phyloP scores from a whole-genome alignment of 2,113 vertebrate genomes.

The Pantherophis guttatus region DNA sequence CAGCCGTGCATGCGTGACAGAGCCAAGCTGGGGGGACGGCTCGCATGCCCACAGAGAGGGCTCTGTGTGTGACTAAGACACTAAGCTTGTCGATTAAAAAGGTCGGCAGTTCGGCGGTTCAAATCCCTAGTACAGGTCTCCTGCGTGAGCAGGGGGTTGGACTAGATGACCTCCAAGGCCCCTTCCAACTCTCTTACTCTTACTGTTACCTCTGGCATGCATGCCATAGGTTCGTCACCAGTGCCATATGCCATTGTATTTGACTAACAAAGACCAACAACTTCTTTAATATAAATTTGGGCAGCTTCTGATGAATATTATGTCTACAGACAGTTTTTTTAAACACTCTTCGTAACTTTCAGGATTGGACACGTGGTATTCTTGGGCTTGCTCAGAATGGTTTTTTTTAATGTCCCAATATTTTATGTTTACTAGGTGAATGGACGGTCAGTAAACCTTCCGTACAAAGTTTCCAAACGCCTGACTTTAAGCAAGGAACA shows the following conservation, averaged over 20 bases:
- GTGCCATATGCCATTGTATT: neutral
- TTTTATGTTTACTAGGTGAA: conserved; percentile 13
- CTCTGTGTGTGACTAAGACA: no score
- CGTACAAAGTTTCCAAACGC: neutral
- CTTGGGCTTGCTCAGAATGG: neutral
- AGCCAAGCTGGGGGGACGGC: no score
- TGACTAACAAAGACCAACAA: neutral
- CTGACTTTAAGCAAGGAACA: neutral
- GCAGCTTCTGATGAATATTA: neutral
- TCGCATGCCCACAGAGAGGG: no score
- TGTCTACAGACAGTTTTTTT: neutral
- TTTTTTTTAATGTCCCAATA: neutral
- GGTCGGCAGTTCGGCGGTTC: no score
- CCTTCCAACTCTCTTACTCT: no score
- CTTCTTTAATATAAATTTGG: neutral
- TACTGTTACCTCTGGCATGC: no score
- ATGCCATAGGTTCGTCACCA: no score
- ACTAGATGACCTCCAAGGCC: no score
- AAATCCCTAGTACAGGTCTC: no score
- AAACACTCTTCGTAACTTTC: neutral
- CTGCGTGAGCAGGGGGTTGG: no score
- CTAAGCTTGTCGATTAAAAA: no score
- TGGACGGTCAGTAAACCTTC: neutral
- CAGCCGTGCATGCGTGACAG: no score
- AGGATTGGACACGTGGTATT: neutral